Evolutionary conservation across 2,888 invertebrate genomes (phyloP).

Genomic region (Cistogaster globosa): DNA sequence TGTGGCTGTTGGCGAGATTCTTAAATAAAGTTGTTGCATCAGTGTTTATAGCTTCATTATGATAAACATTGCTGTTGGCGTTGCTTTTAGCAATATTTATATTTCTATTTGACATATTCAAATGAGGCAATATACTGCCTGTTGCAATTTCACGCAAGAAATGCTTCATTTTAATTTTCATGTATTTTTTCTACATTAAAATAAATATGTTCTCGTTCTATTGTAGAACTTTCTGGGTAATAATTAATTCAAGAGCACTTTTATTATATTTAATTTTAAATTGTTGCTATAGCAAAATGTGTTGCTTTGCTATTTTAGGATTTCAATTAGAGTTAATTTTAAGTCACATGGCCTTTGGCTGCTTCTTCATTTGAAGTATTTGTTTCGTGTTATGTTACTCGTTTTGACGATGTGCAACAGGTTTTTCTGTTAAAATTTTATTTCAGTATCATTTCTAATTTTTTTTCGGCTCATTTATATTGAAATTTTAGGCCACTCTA

Average conservation of each 20-base stretch:
- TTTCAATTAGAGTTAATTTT: no score
- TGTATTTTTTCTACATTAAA: background rate
- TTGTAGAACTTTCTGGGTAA: slow-evolving; percentile 3
- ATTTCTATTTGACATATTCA: slow-evolving; percentile 44
- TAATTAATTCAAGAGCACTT: slow-evolving; percentile 43
- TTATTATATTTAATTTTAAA: background rate
- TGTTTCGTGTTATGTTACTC: no score
- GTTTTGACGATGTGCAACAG: no score
- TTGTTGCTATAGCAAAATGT: background rate
- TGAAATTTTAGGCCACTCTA: background rate
- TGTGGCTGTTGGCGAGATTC: slow-evolving; percentile 12
- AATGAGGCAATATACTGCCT: slow-evolving; percentile 74
- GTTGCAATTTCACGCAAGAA: slow-evolving; percentile 75
- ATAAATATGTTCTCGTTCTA: background rate
- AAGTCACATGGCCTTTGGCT: no score
- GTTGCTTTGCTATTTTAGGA: background rate
- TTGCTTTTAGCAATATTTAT: slow-evolving; percentile 11
- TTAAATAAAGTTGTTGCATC: slow-evolving; percentile 14
- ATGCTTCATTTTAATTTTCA: slow-evolving; percentile 66
- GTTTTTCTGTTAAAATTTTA: no score
- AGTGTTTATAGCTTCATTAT: background rate
- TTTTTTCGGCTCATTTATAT: no score
- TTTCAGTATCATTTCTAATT: no score
- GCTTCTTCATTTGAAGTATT: no score
- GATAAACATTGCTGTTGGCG: slow-evolving; percentile 32